Evolutionary conservation across 1,140 invertebrate species (phyloP).

Genomic region (Drosophila novamexicana): DNA sequence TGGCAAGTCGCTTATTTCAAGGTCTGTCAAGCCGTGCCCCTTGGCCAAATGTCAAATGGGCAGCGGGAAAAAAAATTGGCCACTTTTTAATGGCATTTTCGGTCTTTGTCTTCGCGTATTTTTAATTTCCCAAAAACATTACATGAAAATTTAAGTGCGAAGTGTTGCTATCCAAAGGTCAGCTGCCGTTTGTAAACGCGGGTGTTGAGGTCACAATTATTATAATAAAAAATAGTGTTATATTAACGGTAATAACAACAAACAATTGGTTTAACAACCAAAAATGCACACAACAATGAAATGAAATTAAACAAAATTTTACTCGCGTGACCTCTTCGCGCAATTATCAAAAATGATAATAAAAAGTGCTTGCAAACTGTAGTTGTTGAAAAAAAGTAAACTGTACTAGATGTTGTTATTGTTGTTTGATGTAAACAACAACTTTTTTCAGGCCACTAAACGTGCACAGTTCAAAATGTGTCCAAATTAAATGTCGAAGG

Average conservation of each 20-base stretch:
- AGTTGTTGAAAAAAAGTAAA: background rate
- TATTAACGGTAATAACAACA: constrained; percentile 39
- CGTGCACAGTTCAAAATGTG: constrained; percentile 69
- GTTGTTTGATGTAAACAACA: constrained; percentile 54
- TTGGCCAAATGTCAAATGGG: constrained; percentile 72
- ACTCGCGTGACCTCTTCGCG: constrained; percentile 70
- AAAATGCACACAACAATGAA: constrained; percentile 41
- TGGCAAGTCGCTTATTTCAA: constrained; percentile 55
- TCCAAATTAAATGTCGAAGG: constrained; percentile 82
- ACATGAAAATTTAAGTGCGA: constrained; percentile 62
- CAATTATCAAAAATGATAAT: constrained; percentile 69
- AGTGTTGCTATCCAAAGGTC: constrained; percentile 51
- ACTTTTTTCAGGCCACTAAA: constrained; percentile 45
- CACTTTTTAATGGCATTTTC: constrained; percentile 16
- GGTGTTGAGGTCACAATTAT: constrained; percentile 65
- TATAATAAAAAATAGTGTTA: constrained; percentile 11
- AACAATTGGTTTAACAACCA: constrained; percentile 43
- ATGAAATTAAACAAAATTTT: constrained; percentile 47
- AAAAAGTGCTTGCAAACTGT: constrained; percentile 33
- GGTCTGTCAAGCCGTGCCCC: constrained; percentile 61
- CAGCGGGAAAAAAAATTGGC: constrained; percentile 21
- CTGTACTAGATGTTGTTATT: constrained; percentile 16
- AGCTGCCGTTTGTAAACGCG: constrained; percentile 49
- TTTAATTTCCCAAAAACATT: constrained; percentile 64
- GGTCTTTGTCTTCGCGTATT: constrained; percentile 25